Base-by-base conservation (phyloP, 1,140 invertebrate species). In the Aphelenchoides fujianensis region DNA sequence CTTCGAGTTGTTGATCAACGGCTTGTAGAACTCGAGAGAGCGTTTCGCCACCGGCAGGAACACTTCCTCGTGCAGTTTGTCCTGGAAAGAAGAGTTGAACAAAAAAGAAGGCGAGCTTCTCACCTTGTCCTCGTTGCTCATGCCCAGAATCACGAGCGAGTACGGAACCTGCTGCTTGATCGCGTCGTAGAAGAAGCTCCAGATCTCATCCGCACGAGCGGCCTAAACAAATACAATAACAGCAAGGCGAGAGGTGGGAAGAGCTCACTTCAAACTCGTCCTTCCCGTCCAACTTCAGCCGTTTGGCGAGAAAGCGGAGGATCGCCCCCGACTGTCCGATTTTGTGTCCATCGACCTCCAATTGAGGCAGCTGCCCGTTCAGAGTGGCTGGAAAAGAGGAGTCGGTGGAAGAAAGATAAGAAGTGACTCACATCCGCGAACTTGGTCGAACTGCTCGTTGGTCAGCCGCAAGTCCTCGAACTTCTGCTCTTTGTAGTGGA, bases 281-380 rank as follows among this genome's bases (percentile, higher is more conserved):
- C 41, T 71, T 69, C 30, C 69, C 70, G 31, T 27, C 37, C 64
- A 71, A 70, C 19, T 71, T 71, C 37, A 71, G 53, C 31, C 54
- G 7, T 23, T 32, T 68, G 27, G 71, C 71, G 2, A 73, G 9
- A 36, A 32, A 73, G 61, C 71, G n/a, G 27, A 48, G 28, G 3
- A 73, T 74, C n/a, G 72, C 72, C 3, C 63, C 16, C 31, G 28
- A 70, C 41, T 74, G 72, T 3, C 41, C 28, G 27, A 74, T 34
- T 19, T 71, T 19, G 7, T 71, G 7, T 1, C 72, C 72, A 37
- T 74, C 72, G 12, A 74, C 66, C 27, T 74, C 72, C 7, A 74
- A 35, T 23, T 74, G 3, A 1, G 72, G 72, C 3, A 74, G 2
- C 41, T 74, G 72, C 9, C 64, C 66, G 31, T 72, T 30, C n/a